Evolutionary conservation across 2,113 vertebrate genomes (phyloP).

Genomic region (Tragelaphus strepsiceros): DNA sequence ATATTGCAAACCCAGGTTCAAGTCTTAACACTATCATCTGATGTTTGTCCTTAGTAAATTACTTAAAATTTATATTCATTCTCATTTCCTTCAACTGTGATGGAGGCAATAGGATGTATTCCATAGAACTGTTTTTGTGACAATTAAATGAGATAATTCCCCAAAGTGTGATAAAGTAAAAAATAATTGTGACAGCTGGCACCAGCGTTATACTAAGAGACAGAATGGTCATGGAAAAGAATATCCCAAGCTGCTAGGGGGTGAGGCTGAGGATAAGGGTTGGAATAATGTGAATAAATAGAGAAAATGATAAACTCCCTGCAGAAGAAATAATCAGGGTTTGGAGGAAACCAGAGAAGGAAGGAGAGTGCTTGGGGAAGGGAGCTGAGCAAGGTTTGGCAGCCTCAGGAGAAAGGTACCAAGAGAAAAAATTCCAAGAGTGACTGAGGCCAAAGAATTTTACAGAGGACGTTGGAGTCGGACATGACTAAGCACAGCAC

Average conservation of each 20-base stretch:
- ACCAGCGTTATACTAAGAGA: neutral
- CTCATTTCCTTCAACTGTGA: neutral
- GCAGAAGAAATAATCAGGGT: neutral
- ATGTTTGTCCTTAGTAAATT: neutral
- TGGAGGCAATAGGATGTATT: neutral
- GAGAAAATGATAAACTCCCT: neutral
- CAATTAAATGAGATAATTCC: conserved; percentile 39
- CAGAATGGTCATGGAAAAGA: neutral
- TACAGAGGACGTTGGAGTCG: neutral
- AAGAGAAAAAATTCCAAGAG: neutral
- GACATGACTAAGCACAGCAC: neutral
- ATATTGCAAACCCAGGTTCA: neutral
- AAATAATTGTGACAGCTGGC: neutral
- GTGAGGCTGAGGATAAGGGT: neutral
- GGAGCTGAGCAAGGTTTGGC: neutral
- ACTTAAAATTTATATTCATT: neutral
- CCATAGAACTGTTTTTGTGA: neutral
- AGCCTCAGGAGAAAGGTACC: neutral
- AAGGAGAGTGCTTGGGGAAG: neutral
- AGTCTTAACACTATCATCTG: neutral
- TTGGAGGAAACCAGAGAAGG: neutral
- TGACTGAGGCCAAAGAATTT: neutral
- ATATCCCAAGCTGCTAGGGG: neutral
- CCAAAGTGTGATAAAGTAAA: conserved; percentile 13
- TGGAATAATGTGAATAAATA: neutral